Evolutionary conservation across 1,140 invertebrate genomes (phyloP).

Genomic region (Rhizoglyphus robini): DNA sequence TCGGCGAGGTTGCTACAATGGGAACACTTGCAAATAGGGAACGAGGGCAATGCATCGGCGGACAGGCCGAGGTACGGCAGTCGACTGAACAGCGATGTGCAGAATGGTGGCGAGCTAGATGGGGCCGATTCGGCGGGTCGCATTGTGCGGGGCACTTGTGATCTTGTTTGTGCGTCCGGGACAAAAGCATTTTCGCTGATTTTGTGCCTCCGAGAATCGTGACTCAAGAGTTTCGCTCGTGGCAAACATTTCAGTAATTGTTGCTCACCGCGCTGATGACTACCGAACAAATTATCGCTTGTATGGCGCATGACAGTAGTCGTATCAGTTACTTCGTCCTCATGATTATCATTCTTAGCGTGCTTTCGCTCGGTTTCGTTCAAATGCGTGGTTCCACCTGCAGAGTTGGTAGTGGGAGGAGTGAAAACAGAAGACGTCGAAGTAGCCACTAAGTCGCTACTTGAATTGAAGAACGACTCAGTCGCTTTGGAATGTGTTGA

Average conservation of each 20-base stretch:
- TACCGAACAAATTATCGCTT: neutral
- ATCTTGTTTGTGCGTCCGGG: neutral
- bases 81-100: neutral
- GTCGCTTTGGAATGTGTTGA: neutral
- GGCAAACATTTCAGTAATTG: neutral
- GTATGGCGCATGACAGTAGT: conserved; percentile 18
- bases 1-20: no score
- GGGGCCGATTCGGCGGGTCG: neutral
- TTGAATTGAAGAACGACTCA: neutral
- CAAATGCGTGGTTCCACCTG: neutral
- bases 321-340: conserved; percentile 8
- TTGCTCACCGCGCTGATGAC: neutral
- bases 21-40: no score
- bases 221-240: neutral
- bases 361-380: neutral
- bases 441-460: conserved; percentile 13
- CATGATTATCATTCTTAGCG: neutral
- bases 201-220: neutral
- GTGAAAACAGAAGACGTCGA: conserved; percentile 16
- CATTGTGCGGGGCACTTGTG: neutral
- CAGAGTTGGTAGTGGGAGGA: conserved; percentile 17
- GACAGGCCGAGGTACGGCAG: neutral
- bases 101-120: neutral
- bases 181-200: neutral
- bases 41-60: neutral